phyloP scores from a whole-genome alignment of 1,140 invertebrate genomes.

The Zophobas morio region DNA sequence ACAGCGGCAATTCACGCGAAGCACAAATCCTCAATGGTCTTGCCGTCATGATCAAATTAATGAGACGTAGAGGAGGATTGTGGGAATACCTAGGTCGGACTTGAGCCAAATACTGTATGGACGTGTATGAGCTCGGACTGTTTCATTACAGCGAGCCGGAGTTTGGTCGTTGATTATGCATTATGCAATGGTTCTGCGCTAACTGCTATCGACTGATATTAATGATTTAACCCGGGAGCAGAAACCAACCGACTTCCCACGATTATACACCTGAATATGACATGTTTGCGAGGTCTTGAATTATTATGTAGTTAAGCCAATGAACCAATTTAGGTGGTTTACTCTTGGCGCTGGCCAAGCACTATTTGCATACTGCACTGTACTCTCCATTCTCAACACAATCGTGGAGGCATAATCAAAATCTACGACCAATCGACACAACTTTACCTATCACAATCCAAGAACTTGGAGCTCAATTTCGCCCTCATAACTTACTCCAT shows the following conservation, averaged over 20 bases:
- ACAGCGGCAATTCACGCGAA: slow-evolving; percentile 32
- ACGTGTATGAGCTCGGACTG: slow-evolving; percentile 17
- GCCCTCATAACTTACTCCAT: slow-evolving; percentile 30
- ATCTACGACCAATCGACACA: slow-evolving; percentile 19
- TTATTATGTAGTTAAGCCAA: slow-evolving; percentile 55
- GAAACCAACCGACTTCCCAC: slow-evolving; percentile 50
- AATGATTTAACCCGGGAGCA: slow-evolving; percentile 52
- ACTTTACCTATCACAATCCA: slow-evolving; percentile 31
- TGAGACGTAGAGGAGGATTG: slow-evolving; percentile 30
- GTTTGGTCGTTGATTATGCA: slow-evolving; percentile 22
- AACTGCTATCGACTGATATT: slow-evolving; percentile 49
- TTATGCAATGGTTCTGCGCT: slow-evolving; percentile 45
- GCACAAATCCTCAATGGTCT: slow-evolving; percentile 42
- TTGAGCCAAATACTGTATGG: slow-evolving; percentile 13
- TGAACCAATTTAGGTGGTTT: slow-evolving; percentile 52
- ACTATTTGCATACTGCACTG: slow-evolving; percentile 24
- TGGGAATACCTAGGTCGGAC: slow-evolving; percentile 29
- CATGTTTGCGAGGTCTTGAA: slow-evolving; percentile 52
- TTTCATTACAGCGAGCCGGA: slow-evolving; percentile 18
- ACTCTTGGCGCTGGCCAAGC: slow-evolving; percentile 23
- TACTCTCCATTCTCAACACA: not conserved
- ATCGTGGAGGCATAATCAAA: slow-evolving; percentile 6
- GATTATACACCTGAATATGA: slow-evolving; percentile 51
- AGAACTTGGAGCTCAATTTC: slow-evolving; percentile 2
- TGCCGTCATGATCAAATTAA: slow-evolving; percentile 40